phyloP scores from a whole-genome alignment of 2,888 invertebrate genomes.

The Leptopilina myrica region DNA sequence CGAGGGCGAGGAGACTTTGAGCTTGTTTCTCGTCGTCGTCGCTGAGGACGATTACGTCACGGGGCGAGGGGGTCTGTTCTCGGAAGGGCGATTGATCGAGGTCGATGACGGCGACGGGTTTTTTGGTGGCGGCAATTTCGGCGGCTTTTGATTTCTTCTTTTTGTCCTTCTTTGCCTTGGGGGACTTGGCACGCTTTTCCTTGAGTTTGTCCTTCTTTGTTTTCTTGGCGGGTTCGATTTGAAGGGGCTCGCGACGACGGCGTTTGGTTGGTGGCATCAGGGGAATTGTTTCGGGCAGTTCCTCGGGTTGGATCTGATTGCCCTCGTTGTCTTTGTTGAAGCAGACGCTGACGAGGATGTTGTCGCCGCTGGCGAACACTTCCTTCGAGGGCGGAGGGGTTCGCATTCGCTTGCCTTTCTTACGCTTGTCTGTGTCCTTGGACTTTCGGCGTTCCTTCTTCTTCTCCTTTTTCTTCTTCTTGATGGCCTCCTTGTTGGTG shows the following conservation, averaged over 20 bases:
- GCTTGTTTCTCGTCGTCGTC: slow-evolving; percentile 83
- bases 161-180: slow-evolving; percentile 73
- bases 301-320: slow-evolving; percentile 61
- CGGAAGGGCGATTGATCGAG: slow-evolving; percentile 90
- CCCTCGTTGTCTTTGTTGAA: slow-evolving; percentile 83
- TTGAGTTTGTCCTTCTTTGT: slow-evolving; percentile 75
- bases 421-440: slow-evolving; percentile 68
- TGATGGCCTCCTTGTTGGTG: slow-evolving; percentile 79
- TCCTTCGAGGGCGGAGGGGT: slow-evolving; percentile 87
- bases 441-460: slow-evolving; percentile 77
- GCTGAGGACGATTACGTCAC: slow-evolving; percentile 89
- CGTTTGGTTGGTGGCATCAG: slow-evolving; percentile 74
- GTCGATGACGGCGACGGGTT: slow-evolving; percentile 91
- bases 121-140: slow-evolving; percentile 79
- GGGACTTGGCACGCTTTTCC: slow-evolving; percentile 70
- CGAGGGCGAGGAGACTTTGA: slow-evolving; percentile 61
- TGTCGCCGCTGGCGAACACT: slow-evolving; percentile 94
- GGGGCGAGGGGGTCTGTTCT: slow-evolving; percentile 88
- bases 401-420: slow-evolving; percentile 76
- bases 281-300: slow-evolving; percentile 71
- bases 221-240: slow-evolving; percentile 70
- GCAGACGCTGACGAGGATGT: slow-evolving; percentile 94
- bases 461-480: slow-evolving; percentile 78
- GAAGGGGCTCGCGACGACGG: slow-evolving; percentile 74
- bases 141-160: slow-evolving; percentile 75